phyloP scores from a whole-genome alignment of 2,797 vertebrate species.

The Lacerta viridis region DNA sequence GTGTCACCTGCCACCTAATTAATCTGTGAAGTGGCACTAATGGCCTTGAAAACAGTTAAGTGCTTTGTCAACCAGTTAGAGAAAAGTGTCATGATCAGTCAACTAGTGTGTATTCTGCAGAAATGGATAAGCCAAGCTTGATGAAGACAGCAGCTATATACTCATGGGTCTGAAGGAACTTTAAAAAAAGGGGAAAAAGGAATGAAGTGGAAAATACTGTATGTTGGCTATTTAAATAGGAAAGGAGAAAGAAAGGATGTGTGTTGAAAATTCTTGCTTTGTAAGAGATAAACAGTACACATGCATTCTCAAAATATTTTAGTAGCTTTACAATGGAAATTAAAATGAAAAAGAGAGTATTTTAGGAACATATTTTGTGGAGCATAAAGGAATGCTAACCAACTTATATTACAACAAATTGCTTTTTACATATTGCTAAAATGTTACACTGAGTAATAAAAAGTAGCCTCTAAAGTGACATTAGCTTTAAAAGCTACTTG shows the following conservation, averaged over 20 bases:
- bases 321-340: not conserved
- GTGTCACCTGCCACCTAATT: constrained; percentile 32
- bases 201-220: not conserved
- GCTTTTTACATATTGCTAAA: not conserved
- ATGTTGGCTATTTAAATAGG: not conserved
- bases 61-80: not conserved
- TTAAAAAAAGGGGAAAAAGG: fast-evolving
- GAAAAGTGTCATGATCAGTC: constrained; percentile 12
- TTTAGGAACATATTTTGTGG: not conserved
- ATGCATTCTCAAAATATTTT: not conserved
- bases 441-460: not conserved
- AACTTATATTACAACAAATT: not conserved
- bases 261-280: not conserved
- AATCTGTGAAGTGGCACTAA: constrained; percentile 41
- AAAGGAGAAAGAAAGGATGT: not conserved
- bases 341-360: not conserved
- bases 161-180: not conserved
- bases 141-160: not conserved
- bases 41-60: constrained; percentile 26
- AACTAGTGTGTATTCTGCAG: not conserved
- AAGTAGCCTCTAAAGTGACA: not conserved
- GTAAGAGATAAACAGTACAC: not conserved
- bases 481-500: constrained; percentile 28
- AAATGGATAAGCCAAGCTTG: not conserved
- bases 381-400: not conserved